Evolutionary conservation across 1,140 invertebrate species (phyloP), one percentile per base, ranked within the genome.

Genomic region (Phymastichus coffea): DNA sequence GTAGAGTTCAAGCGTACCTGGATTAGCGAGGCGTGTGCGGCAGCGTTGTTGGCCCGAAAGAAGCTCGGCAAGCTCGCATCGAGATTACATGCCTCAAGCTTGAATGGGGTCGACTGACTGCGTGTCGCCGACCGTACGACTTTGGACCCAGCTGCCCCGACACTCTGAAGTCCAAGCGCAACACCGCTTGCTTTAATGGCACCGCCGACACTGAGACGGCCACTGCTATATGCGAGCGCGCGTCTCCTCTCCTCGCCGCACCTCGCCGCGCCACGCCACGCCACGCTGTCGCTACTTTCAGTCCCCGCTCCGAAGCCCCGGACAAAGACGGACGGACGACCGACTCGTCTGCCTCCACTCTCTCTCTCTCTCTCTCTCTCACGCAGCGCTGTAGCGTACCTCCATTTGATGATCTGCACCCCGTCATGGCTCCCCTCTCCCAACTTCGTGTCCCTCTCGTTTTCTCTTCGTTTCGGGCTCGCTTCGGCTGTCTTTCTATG

Each of bases 101-200:
- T 64, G 44, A 48, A 44, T 63, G 51, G 63, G 60, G 53, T 64
- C 62, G 62, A 57, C 58, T 20, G 23, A 40, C 43, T 63, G 46
- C 57, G n/a, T n/a, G n/a, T n/a, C n/a, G n/a, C n/a, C n/a, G n/a
- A n/a, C n/a, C n/a, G n/a, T 65, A 57, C 66, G 65, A 47, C 57
- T 57, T 46, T 71, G 75, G 75, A 76, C 75, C 25, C 71, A 76
- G 73, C 75, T 71, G 71, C 76, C 76, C 75, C 74, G 74, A 78
- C 69, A 71, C 76, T 73, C 71, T n/a, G 74, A 47, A 76, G 68
- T 75, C 71, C 74, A 70, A 69, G 67, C 68, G 61, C 55, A 53
- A 61, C 52, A 66, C 60, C 55, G 66, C 47, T 53, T 64, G 41
- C 57, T 43, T 61, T 54, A 70, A 70, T 66, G 66, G 25, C 67